Conservation (phyloP, 2,797 vertebrate genomes). For the Artibeus lituratus region DNA sequence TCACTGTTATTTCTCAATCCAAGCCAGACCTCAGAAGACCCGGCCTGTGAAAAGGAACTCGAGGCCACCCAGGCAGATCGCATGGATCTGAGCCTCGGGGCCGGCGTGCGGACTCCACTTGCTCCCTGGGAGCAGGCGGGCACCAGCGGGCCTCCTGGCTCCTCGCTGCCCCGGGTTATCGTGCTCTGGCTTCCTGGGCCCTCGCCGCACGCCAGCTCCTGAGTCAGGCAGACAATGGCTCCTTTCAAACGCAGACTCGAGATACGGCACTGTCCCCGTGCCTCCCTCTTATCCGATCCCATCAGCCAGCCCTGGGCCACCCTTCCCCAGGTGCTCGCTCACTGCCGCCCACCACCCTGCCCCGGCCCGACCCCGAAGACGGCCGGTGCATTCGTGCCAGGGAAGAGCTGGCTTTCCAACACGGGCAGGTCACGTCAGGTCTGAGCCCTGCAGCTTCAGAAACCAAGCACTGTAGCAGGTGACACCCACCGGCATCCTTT, state of each 20-base stretch:
- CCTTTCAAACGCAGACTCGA: conserved; percentile 43
- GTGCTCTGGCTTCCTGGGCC: neutral
- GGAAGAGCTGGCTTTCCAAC: neutral
- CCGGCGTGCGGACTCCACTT: neutral
- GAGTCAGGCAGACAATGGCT: neutral
- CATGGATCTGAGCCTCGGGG: neutral
- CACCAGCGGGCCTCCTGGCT: neutral
- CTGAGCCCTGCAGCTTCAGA: neutral
- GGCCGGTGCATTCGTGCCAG: neutral
- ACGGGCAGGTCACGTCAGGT: neutral
- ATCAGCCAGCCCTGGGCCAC: neutral
- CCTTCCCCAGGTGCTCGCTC: neutral
- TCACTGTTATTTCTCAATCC: neutral
- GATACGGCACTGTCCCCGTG: neutral
- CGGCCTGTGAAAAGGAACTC: neutral
- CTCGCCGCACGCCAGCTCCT: neutral
- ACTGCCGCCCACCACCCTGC: neutral
- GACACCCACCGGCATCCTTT: neutral
- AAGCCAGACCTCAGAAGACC: neutral
- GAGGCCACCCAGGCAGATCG: neutral
- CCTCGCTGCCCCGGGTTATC: conserved; percentile 46
- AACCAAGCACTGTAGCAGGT: neutral
- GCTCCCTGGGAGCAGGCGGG: neutral
- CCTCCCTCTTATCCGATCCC: conserved; percentile 18
- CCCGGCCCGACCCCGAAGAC: neutral